Evolutionary conservation across 1,140 invertebrate species (phyloP).

Genomic region (Belonocnema kinseyi): DNA sequence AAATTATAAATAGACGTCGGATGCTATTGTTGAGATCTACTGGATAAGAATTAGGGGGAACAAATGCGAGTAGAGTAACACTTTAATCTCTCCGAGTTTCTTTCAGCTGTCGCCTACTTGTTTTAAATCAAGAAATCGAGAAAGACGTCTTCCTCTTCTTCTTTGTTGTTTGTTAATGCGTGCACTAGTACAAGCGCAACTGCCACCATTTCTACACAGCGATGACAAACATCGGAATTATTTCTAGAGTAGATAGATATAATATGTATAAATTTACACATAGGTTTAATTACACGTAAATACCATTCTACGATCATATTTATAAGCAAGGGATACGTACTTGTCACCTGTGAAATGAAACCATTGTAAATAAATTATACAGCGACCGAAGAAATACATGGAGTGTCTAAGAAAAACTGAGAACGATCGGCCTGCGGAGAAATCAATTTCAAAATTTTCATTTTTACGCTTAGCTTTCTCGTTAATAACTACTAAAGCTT

Average conservation of each 20-base stretch:
- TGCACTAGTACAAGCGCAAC: background rate
- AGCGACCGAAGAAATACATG: slow-evolving; percentile 58
- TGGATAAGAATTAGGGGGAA: background rate
- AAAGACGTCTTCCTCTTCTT: background rate
- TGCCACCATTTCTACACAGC: background rate
- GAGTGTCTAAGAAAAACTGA: slow-evolving; percentile 64
- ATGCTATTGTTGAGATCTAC: background rate
- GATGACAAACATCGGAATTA: slow-evolving; percentile 13
- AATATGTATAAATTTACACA: slow-evolving; percentile 21
- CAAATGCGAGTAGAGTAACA: background rate
- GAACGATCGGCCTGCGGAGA: slow-evolving; percentile 55
- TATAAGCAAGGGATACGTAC: slow-evolving; percentile 40
- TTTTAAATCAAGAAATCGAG: background rate
- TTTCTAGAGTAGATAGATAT: slow-evolving; percentile 1
- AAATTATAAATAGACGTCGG: slow-evolving; percentile 1
- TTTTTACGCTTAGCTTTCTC: background rate
- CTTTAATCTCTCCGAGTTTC: background rate
- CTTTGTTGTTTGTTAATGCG: background rate
- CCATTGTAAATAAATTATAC: slow-evolving; percentile 60
- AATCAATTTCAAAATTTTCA: slow-evolving; percentile 67
- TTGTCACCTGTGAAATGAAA: slow-evolving; percentile 55
- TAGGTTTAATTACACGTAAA: slow-evolving; percentile 42
- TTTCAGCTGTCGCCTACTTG: background rate
- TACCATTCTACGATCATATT: slow-evolving; percentile 27
- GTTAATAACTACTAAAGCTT: too few relatives aligned